Evolutionary conservation across 1,140 invertebrate species (phyloP).

Genomic region (Bilobella aurantiaca): DNA sequence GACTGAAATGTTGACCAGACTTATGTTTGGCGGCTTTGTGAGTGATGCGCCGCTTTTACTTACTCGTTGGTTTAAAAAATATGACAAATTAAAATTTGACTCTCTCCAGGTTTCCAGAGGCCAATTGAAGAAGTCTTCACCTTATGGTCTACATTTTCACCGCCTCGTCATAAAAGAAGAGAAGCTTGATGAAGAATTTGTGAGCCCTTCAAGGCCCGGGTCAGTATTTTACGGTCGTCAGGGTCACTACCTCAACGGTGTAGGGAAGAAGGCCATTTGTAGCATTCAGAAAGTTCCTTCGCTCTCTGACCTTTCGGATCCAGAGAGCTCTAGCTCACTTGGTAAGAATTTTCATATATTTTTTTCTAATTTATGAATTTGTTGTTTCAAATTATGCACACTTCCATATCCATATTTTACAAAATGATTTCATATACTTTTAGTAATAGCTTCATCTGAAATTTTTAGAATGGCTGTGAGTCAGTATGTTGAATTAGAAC

Average conservation of each 20-base stretch:
- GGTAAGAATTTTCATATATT: conserved; percentile 51
- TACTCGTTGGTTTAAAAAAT: no score
- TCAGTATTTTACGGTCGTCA: neutral
- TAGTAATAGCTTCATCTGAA: no score
- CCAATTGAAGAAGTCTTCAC: conserved; percentile 7
- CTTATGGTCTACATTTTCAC: neutral
- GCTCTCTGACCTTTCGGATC: conserved; percentile 68
- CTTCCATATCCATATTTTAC: neutral
- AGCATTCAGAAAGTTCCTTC: conserved; percentile 74
- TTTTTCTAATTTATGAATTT: neutral
- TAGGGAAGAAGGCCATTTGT: conserved; percentile 34
- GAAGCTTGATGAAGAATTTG: conserved; percentile 41
- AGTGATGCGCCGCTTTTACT: no score
- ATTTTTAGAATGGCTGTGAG: no score
- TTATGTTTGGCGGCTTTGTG: no score
- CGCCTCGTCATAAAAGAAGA: conserved; percentile 41
- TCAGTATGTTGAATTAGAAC: no score
- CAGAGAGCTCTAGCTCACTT: conserved; percentile 56
- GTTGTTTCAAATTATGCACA: neutral
- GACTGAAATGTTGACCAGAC: no score
- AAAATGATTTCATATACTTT: no score
- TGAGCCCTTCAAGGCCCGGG: conserved; percentile 19
- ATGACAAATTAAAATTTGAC: no score
- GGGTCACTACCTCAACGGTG: conserved; percentile 1
- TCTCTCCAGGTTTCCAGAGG: conserved; percentile 8